Evolutionary conservation across 1,140 invertebrate species (phyloP), one percentile per base, ranked within the genome.

Genomic region (Drusus annulatus): DNA sequence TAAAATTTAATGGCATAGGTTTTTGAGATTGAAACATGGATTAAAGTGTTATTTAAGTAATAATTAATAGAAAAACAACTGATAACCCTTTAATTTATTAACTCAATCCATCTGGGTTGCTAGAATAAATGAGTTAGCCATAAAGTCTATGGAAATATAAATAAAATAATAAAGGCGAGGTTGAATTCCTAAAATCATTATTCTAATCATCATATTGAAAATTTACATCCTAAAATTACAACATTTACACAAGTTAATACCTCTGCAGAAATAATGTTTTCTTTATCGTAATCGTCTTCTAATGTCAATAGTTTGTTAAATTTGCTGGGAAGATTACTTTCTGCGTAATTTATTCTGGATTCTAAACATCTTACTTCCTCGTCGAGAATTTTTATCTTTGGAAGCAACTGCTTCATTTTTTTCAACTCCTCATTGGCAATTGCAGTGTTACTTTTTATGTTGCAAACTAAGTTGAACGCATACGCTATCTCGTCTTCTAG

Each of bases 311-410:
- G 5, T 45, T 80, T 80, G 31, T 80, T 83, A 56, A 80, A 80
- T 78, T 80, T 74, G 16, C 45, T 76, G 5, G 81, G 79, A 23
- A 83, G 58, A 60, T 80, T 83, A 54, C 69, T 60, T 51, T 78
- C 73, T 7, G 80, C 76, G 31, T 78, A 62, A 3, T n/a, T 51
- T 16, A 83, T 75, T 56, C 56, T 78, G 0, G 36, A 6, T 62
- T 80, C 36, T 10, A 82, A 36, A 13, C 68, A 25, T 7, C 36
- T 51, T 3, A 62, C 56, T 58, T 56, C 15, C 19, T 36, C 56
- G 3, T 77, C 31, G 15, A 69, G 69, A 3, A 63, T 17, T 7
- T 58, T 23, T 51, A 78, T 65, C 65, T 74, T 25, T 19, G 71
- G 28, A n/a, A 74, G 15, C 25, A 80, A 28, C 17, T 74, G 23